Base-by-base conservation (phyloP, 2,113 vertebrate species). In the Solea senegalensis region DNA sequence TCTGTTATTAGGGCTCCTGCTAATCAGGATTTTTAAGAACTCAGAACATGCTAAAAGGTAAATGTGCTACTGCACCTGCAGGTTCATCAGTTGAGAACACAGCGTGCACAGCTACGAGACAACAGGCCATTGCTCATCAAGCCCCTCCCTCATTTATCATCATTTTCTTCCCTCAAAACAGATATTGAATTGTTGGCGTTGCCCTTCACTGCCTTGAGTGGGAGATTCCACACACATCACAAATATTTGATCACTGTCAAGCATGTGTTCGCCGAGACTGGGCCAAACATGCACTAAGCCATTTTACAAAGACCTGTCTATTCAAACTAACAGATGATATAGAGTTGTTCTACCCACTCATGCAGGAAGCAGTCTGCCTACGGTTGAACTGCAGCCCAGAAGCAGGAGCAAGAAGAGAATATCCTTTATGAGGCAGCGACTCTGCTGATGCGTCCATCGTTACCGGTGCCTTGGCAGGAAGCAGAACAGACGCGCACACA, bases 191-290 rank as follows among this genome's bases (percentile, higher is more conserved):
- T 34, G 68, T 41, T 39, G 59, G 67, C 61, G 73, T 71, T 82
- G 77, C 72, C 87, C 80, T 86, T 84, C 78, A 84, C 69, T 39
- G 72, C 70, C 43, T 80, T 64, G 76, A 84, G 86, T 76, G 52
- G 86, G 86, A 81, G 79, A 81, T 82, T 86, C 75, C 74, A 80
- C 81, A 67, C 67, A 62, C 73, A 67, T 65, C 74, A 40, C 82
- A 82, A 84, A 84, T 80, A 86, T 89, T 89, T 87, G 85, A 90
- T 91, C 81, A 86, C 75, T 90, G 89, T 90, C 84, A 90, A 82
- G 83, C 87, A 85, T 84, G 82, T 82, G 83, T 88, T 84, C 67
- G 63, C 79, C 45, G 68, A 48, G 70, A 61, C 86, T 71, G 70
- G 80, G 82, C 86, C 87, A 88, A 81, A 78, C 86, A 71, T 48